Conservation (phyloP, 2,888 invertebrate species). For the Ennomos erosarius region DNA sequence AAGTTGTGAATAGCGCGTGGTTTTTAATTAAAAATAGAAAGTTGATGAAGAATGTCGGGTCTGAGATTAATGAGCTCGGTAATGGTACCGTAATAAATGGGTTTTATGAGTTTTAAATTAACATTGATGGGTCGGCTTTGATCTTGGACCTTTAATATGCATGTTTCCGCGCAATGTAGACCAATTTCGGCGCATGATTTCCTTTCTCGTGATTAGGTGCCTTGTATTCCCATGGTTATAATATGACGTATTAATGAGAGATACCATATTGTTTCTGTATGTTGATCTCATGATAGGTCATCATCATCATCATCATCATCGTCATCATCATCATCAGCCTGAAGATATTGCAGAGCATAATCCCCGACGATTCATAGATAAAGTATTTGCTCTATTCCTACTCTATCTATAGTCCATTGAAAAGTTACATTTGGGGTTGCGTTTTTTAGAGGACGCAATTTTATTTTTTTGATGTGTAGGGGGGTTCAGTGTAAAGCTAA, state of each 20-base stretch:
- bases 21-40: slow-evolving; percentile 48
- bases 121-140: slow-evolving; percentile 32
- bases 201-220: slow-evolving; percentile 10
- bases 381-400: too few relatives aligned
- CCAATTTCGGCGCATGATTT: slow-evolving; percentile 20
- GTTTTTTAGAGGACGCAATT: too few relatives aligned
- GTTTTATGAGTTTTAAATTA: slow-evolving; percentile 40
- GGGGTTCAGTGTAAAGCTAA: too few relatives aligned
- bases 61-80: slow-evolving; percentile 40
- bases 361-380: too few relatives aligned
- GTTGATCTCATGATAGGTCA: too few relatives aligned
- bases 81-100: slow-evolving; percentile 40
- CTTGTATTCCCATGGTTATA: slow-evolving; percentile 23
- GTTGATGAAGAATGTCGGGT: slow-evolving; percentile 39
- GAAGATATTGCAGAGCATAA: too few relatives aligned
- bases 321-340: too few relatives aligned
- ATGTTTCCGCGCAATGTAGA: slow-evolving; percentile 9
- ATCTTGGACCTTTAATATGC: slow-evolving; percentile 16
- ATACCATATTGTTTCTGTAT: too few relatives aligned
- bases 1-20: slow-evolving; percentile 43
- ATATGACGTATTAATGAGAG: background rate
- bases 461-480: too few relatives aligned
- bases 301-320: too few relatives aligned
- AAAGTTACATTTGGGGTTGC: too few relatives aligned
- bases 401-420: too few relatives aligned